Conservation (phyloP, 1,140 invertebrate genomes). For the Tyrophagus putrescentiae region DNA sequence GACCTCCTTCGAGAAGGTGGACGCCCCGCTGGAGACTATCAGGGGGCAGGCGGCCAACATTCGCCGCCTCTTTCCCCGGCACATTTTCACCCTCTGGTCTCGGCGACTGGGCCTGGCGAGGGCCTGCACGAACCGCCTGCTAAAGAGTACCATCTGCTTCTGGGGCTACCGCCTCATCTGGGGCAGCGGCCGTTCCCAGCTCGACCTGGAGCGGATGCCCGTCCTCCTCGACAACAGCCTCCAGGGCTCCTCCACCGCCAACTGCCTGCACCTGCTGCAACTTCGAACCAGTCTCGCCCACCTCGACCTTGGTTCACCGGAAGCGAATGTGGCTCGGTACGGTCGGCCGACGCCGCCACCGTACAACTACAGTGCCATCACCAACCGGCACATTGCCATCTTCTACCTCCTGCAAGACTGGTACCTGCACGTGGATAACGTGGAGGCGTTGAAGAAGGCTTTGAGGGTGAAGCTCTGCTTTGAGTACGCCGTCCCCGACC, state of each 20-base stretch:
- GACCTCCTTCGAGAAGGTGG: neutral
- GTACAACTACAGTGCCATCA: slow-evolving; percentile 1
- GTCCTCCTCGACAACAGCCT: neutral
- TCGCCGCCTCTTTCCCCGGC: neutral
- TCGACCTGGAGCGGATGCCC: too few species aligned
- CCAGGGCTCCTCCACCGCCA: neutral
- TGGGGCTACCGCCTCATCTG: too few species aligned
- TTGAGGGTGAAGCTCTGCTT: slow-evolving; percentile 8
- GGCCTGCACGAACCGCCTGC: neutral
- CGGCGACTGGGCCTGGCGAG: neutral
- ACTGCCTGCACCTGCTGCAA: slow-evolving; percentile 7
- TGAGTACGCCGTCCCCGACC: slow-evolving; percentile 18
- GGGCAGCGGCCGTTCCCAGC: too few species aligned
- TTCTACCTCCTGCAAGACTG: slow-evolving; percentile 20
- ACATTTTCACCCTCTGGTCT: neutral
- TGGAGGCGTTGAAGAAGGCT: slow-evolving; percentile 17
- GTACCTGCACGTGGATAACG: slow-evolving; percentile 11
- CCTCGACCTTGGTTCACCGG: neutral
- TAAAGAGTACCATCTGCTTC: neutral
- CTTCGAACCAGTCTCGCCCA: neutral
- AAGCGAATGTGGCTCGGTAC: slow-evolving; percentile 1
- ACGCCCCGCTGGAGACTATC: neutral
- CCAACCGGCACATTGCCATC: slow-evolving; percentile 13
- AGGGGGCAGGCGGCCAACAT: neutral
- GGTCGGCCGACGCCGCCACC: neutral